Base-by-base conservation (phyloP, 2,888 invertebrate genomes). In the Deilephila porcellus region DNA sequence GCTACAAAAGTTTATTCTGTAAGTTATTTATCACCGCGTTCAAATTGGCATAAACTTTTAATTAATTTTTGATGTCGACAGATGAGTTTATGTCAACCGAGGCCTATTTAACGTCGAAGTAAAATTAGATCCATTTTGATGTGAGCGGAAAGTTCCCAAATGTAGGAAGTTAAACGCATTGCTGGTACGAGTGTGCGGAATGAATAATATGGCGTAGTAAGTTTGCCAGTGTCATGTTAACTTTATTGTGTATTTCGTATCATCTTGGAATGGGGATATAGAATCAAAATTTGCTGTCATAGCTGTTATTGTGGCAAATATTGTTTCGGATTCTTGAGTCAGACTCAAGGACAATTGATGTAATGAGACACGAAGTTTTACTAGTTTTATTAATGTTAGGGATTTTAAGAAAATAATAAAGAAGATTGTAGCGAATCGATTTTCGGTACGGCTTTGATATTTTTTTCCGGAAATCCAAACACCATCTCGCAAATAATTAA, bases 71-170 rank as follows among this genome's bases (percentile, higher is more conserved):
- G 67, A 74, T 71, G 64, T 73, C 75, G 62, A 62, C 71, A 75
- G 71, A 73, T 73, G 75, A 70, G 67, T 74, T 76, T 71, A 59
- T 70, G 73, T 73, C 71, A 73, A 71, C 63, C 32, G 62, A 60
- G 52, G 37, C 60, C 63, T 71, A 73, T 45, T 74, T 74, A 59
- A 60, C 71, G 62, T 71, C 62, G 70, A 73, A 74, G 79, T 80
- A 79, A 81, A 82, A 81, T 83, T 81, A 78, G 76, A 80, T 79
- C 79, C 70, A 79, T 75, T 82, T 77, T 76, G 75, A 71, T 73
- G 70, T 73, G 59, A 56, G 71, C 52, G 72, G 60, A 60, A 71
- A 71, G 60, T 71, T 71, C 29, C 19, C 59, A 60, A 45, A 60
- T 45, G 59, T 60, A 45, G 25, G 34, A 45, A 71, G 71, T 71